Percentiles rank a stretch among this genome's conserved stretches.
Conservation (phyloP, 2,113 vertebrate genomes). For the Hypanus sabinus region DNA sequence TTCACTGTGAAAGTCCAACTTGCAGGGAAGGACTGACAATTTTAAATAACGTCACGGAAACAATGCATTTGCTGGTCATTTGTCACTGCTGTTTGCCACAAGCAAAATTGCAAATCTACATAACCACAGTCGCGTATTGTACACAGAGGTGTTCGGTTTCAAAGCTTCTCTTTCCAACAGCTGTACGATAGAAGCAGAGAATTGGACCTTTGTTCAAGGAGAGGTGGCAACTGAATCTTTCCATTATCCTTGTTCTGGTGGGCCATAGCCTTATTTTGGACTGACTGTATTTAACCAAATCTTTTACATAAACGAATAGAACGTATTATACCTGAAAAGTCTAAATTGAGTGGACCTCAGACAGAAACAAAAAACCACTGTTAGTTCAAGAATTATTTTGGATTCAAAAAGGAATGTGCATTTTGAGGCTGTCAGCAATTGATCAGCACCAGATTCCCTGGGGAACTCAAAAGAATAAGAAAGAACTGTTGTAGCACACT, state of each 20-base stretch:
- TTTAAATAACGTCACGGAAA: not conserved
- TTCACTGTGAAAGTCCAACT: too few species aligned
- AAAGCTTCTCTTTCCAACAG: not conserved
- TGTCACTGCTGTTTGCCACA: not conserved
- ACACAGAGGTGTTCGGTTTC: not conserved
- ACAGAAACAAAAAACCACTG: not conserved
- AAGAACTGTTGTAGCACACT: constrained; percentile 2
- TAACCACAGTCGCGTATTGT: not conserved
- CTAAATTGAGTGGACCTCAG: not conserved
- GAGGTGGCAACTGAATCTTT: not conserved
- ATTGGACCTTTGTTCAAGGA: not conserved
- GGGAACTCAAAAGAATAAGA: constrained; percentile 8
- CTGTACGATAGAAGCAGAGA: not conserved
- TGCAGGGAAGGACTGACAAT: too few species aligned
- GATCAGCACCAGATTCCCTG: not conserved
- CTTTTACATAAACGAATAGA: not conserved
- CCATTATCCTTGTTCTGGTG: not conserved
- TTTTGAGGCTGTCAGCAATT: constrained; percentile 21
- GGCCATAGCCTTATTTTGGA: not conserved
- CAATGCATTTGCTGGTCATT: not conserved
- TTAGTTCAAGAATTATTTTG: not conserved
- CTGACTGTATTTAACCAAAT: not conserved
- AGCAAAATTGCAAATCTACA: not conserved
- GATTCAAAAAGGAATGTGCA: not conserved
- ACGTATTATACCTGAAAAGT: not conserved